Base-by-base conservation (phyloP, 2,797 vertebrate genomes). In the Malacoctenus gilli region DNA sequence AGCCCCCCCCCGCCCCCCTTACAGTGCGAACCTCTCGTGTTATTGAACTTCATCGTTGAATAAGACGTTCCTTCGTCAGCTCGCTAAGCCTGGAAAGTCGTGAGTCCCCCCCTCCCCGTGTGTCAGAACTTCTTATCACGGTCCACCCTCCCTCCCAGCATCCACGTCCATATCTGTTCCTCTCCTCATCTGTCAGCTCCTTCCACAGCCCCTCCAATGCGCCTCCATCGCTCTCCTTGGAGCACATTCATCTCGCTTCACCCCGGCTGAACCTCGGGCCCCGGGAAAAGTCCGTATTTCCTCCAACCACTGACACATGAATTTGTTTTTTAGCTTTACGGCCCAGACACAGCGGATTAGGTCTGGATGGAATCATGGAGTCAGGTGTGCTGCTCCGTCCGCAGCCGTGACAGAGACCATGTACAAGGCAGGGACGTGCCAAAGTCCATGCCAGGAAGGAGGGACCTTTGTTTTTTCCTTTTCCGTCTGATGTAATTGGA, bases 1-100 rank as follows among this genome's bases (percentile, higher is more conserved):
- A 47, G 58, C 7, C 18, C 19, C n/a, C n/a, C n/a, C n/a, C n/a
- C n/a, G 11, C 25, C 5, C 5, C 25, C 47, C 38, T 60, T 81
- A 70, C 49, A 63, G 35, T 75, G 40, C n/a, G 59, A 37, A 30
- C 44, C 51, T 44, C 65, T 44, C 70, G 74, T 60, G 49, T 70
- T 69, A 41, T 67, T 59, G 54, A 25, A 16, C 50, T 62, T 40
- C 60, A 16, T 59, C 64, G 67, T 61, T 79, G 60, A 76, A 77
- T 72, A 81, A 69, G 57, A 74, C 71, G 53, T 73, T 79, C 59
- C 72, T 75, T 38, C 46, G 54, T 73, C 60, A 42, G 39, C 4
- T 18, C 48, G 38, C 48, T 44, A n/a, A n/a, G n/a, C n/a, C n/a
- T n/a, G n/a, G n/a, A n/a, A n/a, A n/a, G n/a, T n/a, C n/a, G n/a